A percentile compares a stretch with the other conserved stretches of the same genome.
Conservation (phyloP, 2,113 vertebrate species). For the Chiloscyllium plagiosum region DNA sequence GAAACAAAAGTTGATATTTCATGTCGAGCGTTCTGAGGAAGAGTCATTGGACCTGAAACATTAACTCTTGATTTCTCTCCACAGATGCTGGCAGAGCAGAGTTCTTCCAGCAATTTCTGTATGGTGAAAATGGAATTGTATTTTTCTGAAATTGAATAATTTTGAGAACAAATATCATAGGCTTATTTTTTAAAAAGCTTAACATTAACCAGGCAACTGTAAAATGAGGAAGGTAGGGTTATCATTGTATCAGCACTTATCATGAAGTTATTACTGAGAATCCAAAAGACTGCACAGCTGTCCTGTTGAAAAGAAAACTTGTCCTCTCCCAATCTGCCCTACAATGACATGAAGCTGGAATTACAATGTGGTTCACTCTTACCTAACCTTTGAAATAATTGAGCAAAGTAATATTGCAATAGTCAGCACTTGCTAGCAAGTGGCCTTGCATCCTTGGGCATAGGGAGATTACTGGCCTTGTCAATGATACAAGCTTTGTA, state of each 20-base stretch:
- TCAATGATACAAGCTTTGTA: neutral
- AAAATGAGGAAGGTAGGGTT: neutral
- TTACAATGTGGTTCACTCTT: neutral
- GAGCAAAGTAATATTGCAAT: neutral
- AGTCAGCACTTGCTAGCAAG: neutral
- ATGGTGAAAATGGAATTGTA: no score
- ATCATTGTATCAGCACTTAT: neutral
- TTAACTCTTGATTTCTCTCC: no score
- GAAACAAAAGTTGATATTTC: neutral
- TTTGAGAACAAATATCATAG: no score
- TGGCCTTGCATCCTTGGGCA: neutral
- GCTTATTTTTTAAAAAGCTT: no score
- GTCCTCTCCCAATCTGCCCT: no score
- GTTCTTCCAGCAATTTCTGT: no score
- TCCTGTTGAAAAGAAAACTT: neutral
- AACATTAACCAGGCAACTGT: no score
- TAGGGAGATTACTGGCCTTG: neutral
- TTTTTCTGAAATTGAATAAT: no score
- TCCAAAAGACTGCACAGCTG: neutral
- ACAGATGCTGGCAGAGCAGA: no score
- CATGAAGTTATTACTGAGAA: no score
- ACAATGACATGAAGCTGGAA: neutral
- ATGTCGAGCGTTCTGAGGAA: no score
- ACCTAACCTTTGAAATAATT: neutral
- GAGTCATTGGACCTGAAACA: no score